Percentiles rank a stretch among this genome's conserved stretches.
Evolutionary conservation across 2,113 vertebrate species (phyloP).

Genomic region (Gallinago media): DNA sequence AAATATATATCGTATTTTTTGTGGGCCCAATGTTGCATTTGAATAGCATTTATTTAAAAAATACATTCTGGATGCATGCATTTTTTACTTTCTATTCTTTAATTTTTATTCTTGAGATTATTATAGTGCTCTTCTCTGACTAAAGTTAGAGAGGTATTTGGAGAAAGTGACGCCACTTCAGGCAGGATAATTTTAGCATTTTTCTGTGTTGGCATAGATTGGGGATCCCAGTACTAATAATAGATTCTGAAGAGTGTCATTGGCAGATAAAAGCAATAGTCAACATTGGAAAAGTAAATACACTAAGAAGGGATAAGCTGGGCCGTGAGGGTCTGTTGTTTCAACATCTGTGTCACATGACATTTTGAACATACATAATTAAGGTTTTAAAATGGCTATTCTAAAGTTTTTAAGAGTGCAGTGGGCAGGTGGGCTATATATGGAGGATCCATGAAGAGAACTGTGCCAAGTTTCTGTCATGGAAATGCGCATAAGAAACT

Average conservation of each 20-base stretch:
- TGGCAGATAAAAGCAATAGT: background rate
- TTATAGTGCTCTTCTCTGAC: background rate
- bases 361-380: background rate
- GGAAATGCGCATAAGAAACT: background rate
- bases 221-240: conserved; percentile 20
- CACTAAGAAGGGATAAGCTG: background rate
- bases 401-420: background rate
- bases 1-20: background rate
- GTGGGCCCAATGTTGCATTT: background rate
- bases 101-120: background rate
- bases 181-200: background rate
- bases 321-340: background rate
- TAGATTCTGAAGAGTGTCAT: background rate
- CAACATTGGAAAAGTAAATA: background rate
- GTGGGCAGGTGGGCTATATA: background rate
- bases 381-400: background rate
- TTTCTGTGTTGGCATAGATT: background rate
- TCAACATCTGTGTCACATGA: background rate
- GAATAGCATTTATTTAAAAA: background rate
- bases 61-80: background rate
- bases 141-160: background rate
- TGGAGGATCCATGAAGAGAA: background rate
- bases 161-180: background rate
- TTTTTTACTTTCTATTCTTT: background rate
- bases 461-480: background rate